Evolutionary conservation across 1,140 invertebrate genomes (phyloP), one percentile per base, ranked within the genome.

Genomic region (Phortica variegata): DNA sequence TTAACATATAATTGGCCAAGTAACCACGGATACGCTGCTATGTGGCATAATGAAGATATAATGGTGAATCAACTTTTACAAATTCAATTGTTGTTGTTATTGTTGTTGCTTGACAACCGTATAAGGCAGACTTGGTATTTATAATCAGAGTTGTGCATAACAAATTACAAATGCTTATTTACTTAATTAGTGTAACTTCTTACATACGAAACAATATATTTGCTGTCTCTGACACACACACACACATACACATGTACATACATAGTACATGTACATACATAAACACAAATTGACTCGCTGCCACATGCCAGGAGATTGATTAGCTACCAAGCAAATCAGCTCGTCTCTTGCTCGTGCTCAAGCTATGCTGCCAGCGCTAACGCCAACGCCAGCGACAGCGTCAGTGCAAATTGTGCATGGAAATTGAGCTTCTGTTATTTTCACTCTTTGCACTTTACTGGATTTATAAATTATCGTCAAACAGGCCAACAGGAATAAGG

Each of bases 141-240:
- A n/a, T n/a, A n/a, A n/a, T n/a, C n/a, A n/a, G n/a, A n/a, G n/a
- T n/a, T n/a, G n/a, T n/a, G n/a, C n/a, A n/a, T n/a, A n/a, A 66
- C 68, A 68, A 66, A 66, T 66, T 63, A 68, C 63, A 66, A 68
- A 60, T 57, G 68, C 63, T 66, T 66, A 66, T 66, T 66, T 66
- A 66, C 68, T 66, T 66, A 66, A 66, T 66, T 66, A 66, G 63
- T 68, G 60, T 68, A 68, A 66, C 63, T 66, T 68, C 62, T 66
- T 66, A 66, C 63, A 66, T 60, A 58, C 60, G 63, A 43, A 54
- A 68, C 58, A 68, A 65, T 68, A 66, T 52, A 56, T 41, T 52
- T 49, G 61, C 50, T 51, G 16, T 31, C n/a, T 16, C 36, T 21
- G 15, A 57, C 21, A 19, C 18, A 21, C 10, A n/a, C 15, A 16